These are phyloP conservation scores for Athalia cordata DNA, from an alignment of 2,888 invertebrate species.

Conservation along the genomic window DNA sequence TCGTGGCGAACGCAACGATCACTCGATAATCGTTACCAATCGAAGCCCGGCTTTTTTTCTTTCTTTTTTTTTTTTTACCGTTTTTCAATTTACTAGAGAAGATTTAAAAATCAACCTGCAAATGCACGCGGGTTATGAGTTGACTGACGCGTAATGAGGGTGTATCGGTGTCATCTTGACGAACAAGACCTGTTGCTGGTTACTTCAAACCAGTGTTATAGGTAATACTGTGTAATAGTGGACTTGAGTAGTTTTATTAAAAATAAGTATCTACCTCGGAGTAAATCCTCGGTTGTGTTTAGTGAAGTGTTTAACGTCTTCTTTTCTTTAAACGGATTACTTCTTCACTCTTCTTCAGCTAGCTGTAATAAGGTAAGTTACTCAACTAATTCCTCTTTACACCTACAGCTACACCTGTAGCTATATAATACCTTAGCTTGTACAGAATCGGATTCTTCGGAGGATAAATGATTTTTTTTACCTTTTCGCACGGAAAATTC, in stretches of 20 bases:
- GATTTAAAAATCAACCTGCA: not conserved
- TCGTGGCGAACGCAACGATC: not conserved
- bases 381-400: not conserved
- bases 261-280: conserved; percentile 10
- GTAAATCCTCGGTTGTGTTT: conserved; percentile 2
- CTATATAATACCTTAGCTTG: too few relatives aligned
- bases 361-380: conserved; percentile 13
- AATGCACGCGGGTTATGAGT: too few relatives aligned
- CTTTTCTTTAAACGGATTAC: conserved; percentile 15
- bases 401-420: too few relatives aligned
- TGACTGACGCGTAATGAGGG: not conserved
- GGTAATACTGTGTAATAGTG: not conserved
- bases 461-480: too few relatives aligned
- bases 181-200: conserved; percentile 32
- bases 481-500: too few relatives aligned
- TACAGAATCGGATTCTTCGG: too few relatives aligned
- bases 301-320: conserved; percentile 17
- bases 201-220: conserved; percentile 11
- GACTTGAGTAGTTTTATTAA: conserved; percentile 16
- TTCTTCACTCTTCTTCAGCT: conserved; percentile 1
- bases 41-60: not conserved
- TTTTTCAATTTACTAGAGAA: not conserved
- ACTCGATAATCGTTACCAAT: not conserved
- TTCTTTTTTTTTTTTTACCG: not conserved
- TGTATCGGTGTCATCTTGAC: conserved; percentile 11